phyloP scores from a whole-genome alignment of 2,888 invertebrate species.

The Plusia festucae region DNA sequence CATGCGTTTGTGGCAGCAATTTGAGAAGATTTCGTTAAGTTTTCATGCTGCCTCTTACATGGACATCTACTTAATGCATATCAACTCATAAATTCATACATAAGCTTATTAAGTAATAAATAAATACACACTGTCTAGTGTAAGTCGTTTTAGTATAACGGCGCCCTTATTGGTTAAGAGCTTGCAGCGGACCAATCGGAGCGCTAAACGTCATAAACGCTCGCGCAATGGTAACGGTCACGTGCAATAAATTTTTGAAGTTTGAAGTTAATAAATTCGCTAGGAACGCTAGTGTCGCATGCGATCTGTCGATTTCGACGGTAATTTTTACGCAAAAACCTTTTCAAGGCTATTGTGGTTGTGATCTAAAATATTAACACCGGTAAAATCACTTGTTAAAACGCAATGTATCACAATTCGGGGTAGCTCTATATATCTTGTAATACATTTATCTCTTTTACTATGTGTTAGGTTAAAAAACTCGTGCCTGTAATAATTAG shows the following conservation, averaged over 20 bases:
- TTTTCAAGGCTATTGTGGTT: background rate
- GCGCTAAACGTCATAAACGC: too few relatives aligned
- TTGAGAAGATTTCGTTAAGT: background rate
- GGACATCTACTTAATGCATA: background rate
- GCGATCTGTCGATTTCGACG: too few relatives aligned
- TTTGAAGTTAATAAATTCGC: too few relatives aligned
- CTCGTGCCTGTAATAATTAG: slow-evolving; percentile 72
- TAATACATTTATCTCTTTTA: slow-evolving; percentile 60
- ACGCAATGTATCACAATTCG: slow-evolving; percentile 51
- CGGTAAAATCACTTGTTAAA: slow-evolving; percentile 50
- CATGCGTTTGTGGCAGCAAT: too few relatives aligned
- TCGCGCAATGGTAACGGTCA: too few relatives aligned
- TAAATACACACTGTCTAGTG: too few relatives aligned
- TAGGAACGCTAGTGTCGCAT: too few relatives aligned
- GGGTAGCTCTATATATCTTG: slow-evolving; percentile 46
- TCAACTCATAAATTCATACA: background rate
- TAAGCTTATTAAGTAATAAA: too few relatives aligned
- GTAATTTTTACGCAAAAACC: background rate
- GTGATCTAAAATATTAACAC: slow-evolving; percentile 23
- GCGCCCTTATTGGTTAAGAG: too few relatives aligned
- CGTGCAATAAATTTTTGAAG: too few relatives aligned
- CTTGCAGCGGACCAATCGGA: too few relatives aligned
- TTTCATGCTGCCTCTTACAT: background rate
- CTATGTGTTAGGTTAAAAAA: slow-evolving; percentile 70
- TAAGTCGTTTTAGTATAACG: too few relatives aligned